phyloP scores from a whole-genome alignment of 2,888 invertebrate genomes.

The Augiades crinisus region DNA sequence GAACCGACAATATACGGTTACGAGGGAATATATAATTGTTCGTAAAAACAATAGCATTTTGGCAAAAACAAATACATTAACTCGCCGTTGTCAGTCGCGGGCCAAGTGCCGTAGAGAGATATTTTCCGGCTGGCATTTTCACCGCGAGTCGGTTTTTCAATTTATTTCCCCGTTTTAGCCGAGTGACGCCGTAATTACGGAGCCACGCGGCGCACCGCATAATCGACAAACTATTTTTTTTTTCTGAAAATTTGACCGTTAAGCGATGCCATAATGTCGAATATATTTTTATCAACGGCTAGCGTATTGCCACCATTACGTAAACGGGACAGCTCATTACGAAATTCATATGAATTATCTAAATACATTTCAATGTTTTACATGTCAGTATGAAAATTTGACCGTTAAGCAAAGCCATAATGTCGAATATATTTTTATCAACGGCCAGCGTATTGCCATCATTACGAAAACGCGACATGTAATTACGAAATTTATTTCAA shows the following conservation, averaged over 20 bases:
- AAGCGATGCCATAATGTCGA: constrained; percentile 8
- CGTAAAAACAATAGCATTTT: constrained; percentile 62
- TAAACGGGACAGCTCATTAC: neutral
- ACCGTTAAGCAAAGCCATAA: constrained; percentile 30
- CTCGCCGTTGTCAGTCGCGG: constrained; percentile 59
- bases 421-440: constrained; percentile 19
- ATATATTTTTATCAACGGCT: constrained; percentile 9
- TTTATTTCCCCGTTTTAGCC: constrained; percentile 74
- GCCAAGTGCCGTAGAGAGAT: constrained; percentile 63
- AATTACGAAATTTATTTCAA: neutral
- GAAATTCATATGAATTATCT: too few relatives aligned
- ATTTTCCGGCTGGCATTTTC: constrained; percentile 66
- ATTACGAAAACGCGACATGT: neutral
- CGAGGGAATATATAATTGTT: constrained; percentile 58
- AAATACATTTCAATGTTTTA: too few relatives aligned
- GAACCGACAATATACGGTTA: constrained; percentile 51
- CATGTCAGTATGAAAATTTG: constrained; percentile 36
- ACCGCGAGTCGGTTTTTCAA: constrained; percentile 71
- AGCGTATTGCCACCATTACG: neutral
- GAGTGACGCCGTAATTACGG: constrained; percentile 72
- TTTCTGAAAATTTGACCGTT: constrained; percentile 38
- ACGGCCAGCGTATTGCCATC: neutral
- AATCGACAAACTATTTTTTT: constrained; percentile 57
- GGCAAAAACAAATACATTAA: constrained; percentile 73
- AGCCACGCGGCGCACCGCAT: constrained; percentile 53